Evolutionary conservation across 2,113 vertebrate species (phyloP), one percentile per base, ranked within the genome.

Genomic region (Pelobates fuscus): DNA sequence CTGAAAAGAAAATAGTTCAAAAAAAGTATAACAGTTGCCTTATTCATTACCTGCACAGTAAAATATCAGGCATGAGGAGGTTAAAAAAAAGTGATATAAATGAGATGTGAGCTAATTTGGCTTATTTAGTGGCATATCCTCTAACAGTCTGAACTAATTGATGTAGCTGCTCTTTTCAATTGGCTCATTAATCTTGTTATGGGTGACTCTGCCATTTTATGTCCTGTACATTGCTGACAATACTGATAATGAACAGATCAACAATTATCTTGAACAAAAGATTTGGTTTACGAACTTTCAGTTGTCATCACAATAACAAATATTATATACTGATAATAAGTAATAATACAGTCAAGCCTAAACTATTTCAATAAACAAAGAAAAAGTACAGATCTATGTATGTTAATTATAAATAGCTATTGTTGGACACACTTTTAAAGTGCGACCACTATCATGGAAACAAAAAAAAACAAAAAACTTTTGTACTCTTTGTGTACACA

Each of bases 161-260:
- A 72, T 63, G 60, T 72, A 63, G 61, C 70, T 72, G 70, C 70
- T 72, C 70, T 63, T 72, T 72, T 72, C 70, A 72, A 72, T 62
- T 63, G 70, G 59, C 70, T 72, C 70, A 72, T 72, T 72, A 72
- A 72, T 72, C 70, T 72, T 72, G 61, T 71, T 63, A 63, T 62
- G 70, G 70, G 68, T 44, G 68, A 41, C 55, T 41, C 32, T 60
- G 54, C 60, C 60, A 37, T 37, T 72, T 44, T 37, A 54, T 72
- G 59, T n/a, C 43, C 70, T 72, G 41, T 61, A 49, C 70, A 18
- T 24, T 24, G 27, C 41, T 71, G 59, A 46, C 59, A 63, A 25
- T 32, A 30, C 18, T 32, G 70, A 63, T 72, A 72, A 63, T 72
- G 44, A 72, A 54, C 70, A 63, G 44, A 14, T 49, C 44, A 49